Conservation (phyloP, 2,797 vertebrate species). For the Mionectes olivaceus region DNA sequence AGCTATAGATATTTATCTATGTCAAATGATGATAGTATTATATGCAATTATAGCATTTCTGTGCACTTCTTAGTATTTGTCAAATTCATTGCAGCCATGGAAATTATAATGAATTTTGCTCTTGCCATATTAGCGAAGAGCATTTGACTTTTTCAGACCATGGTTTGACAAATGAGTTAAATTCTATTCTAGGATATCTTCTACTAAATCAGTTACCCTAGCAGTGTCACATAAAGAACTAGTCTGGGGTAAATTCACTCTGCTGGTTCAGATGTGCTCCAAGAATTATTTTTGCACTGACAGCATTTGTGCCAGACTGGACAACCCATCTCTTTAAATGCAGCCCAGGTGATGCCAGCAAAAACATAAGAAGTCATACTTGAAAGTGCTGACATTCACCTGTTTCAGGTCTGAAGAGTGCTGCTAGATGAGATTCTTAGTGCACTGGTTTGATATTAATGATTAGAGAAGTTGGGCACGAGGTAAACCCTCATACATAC, state of each 20-base stretch:
- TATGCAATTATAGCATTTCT: not conserved
- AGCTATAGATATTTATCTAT: not conserved
- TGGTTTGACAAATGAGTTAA: not conserved
- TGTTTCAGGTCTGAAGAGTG: not conserved
- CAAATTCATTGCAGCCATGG: not conserved
- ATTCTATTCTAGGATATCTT: not conserved
- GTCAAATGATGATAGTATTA: not conserved
- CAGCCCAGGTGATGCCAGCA: not conserved
- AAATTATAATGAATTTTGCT: not conserved
- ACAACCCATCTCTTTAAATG: not conserved
- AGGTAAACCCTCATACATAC: not conserved
- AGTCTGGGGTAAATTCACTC: not conserved
- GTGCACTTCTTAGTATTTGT: not conserved
- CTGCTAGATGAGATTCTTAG: not conserved
- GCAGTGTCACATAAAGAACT: not conserved
- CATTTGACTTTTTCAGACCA: not conserved
- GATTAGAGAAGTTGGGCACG: not conserved
- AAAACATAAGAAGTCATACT: not conserved
- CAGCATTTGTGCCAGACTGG: not conserved
- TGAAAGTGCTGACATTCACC: fast-evolving
- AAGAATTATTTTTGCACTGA: not conserved
- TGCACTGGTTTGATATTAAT: not conserved
- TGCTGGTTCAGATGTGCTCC: not conserved
- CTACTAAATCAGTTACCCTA: not conserved
- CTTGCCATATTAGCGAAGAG: not conserved